Evolutionary conservation across 2,888 invertebrate genomes (phyloP).

Genomic region (Tetanocera ferruginea): DNA sequence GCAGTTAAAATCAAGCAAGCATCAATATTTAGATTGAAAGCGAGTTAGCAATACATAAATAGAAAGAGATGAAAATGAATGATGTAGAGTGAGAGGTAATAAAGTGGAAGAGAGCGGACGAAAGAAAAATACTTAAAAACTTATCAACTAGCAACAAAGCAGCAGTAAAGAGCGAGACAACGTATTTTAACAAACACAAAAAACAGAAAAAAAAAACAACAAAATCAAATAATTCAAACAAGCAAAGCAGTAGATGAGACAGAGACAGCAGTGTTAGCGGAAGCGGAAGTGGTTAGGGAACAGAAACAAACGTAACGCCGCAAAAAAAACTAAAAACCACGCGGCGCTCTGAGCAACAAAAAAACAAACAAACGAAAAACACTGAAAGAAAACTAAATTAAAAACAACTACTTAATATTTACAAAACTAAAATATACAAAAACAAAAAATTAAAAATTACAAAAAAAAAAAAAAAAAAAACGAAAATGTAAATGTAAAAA

Average conservation of each 20-base stretch:
- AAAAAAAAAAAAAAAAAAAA: no score
- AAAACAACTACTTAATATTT: no score
- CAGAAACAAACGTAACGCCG: not conserved
- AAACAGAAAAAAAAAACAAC: no score
- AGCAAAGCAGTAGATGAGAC: not conserved
- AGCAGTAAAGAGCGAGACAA: constrained; percentile 11
- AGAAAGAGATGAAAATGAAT: constrained; percentile 26
- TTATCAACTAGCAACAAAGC: not conserved
- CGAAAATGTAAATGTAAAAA: constrained; percentile 1
- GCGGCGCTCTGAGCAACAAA: not conserved
- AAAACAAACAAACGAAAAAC: no score
- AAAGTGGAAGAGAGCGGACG: constrained; percentile 15
- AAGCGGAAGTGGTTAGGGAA: not conserved
- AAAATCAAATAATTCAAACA: not conserved
- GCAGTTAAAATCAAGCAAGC: constrained; percentile 31
- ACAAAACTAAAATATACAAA: not conserved
- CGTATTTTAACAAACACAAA: constrained; percentile 11
- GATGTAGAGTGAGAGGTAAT: constrained; percentile 29
- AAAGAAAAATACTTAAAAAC: constrained; percentile 23
- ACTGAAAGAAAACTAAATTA: no score
- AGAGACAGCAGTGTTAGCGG: not conserved
- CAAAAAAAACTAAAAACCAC: not conserved
- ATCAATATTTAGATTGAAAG: not conserved
- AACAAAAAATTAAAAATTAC: no score
- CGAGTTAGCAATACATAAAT: not conserved